Conservation (phyloP, 2,888 invertebrate genomes). For the Cactoblastis cactorum region DNA sequence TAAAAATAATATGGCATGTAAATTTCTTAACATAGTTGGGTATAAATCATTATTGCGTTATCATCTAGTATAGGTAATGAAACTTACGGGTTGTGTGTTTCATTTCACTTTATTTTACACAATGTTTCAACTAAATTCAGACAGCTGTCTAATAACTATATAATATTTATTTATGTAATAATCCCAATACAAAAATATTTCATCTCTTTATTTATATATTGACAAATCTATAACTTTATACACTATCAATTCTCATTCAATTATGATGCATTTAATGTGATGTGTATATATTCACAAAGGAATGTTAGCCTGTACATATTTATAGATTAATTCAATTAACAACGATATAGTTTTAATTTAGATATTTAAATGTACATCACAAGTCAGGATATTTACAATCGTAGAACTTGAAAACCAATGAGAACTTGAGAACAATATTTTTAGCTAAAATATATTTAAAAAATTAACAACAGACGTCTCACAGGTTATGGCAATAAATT, state of each 20-base stretch:
- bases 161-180: constrained; percentile 35
- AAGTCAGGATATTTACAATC: constrained; percentile 57
- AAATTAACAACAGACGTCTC: constrained; percentile 72
- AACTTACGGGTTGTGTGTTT: constrained; percentile 12
- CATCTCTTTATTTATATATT: constrained; percentile 66
- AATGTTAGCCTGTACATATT: constrained; percentile 29
- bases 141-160: constrained; percentile 56
- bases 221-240: constrained; percentile 64
- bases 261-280: constrained; percentile 36
- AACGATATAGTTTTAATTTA: constrained; percentile 27
- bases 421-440: too few relatives aligned
- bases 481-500: constrained; percentile 72
- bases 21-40: too few relatives aligned
- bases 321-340: constrained; percentile 28
- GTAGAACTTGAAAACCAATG: constrained; percentile 40
- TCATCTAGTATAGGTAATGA: neutral
- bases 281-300: constrained; percentile 45
- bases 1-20: too few relatives aligned
- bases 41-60: too few relatives aligned
- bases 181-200: constrained; percentile 79
- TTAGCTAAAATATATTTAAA: constrained; percentile 33
- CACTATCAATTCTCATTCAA: constrained; percentile 46
- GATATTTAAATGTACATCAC: constrained; percentile 46
- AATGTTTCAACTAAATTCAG: constrained; percentile 70
- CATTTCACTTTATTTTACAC: constrained; percentile 70